These are phyloP conservation scores for Shinisaurus crocodilurus DNA, from an alignment of 2,113 vertebrate species.

Conservation along the genomic window DNA sequence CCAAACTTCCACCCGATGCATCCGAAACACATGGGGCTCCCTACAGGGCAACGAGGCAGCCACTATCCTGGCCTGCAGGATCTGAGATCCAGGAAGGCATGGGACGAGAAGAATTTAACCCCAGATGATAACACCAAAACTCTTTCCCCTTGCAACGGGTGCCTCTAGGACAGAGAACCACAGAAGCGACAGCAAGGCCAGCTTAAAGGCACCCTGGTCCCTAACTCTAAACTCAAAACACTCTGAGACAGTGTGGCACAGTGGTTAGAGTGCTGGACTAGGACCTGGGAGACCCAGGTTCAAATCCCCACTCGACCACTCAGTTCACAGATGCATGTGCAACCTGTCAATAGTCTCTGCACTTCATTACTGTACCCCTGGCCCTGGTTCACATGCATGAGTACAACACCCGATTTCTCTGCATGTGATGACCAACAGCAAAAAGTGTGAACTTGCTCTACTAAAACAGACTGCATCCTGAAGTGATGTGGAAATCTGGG, in stretches of 20 bases:
- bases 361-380: background rate
- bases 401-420: background rate
- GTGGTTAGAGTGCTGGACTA: background rate
- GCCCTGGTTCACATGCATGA: background rate
- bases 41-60: conserved; percentile 30
- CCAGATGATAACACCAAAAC: background rate
- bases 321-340: background rate
- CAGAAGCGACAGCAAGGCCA: background rate
- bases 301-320: background rate
- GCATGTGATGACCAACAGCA: background rate
- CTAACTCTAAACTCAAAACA: background rate
- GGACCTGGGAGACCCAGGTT: background rate
- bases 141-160: background rate
- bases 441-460: background rate
- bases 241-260: too few species aligned
- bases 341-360: background rate
- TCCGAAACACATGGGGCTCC: conserved; percentile 19
- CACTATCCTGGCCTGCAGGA: background rate
- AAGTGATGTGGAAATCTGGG: too few species aligned
- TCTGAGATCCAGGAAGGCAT: too few species aligned
- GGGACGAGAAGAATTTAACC: background rate
- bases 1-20: conserved; percentile 53
- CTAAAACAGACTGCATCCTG: background rate
- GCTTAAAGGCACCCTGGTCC: background rate
- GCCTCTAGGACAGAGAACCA: background rate